phyloP scores from a whole-genome alignment of 2,797 vertebrate species.

The Anguilla obscura region DNA sequence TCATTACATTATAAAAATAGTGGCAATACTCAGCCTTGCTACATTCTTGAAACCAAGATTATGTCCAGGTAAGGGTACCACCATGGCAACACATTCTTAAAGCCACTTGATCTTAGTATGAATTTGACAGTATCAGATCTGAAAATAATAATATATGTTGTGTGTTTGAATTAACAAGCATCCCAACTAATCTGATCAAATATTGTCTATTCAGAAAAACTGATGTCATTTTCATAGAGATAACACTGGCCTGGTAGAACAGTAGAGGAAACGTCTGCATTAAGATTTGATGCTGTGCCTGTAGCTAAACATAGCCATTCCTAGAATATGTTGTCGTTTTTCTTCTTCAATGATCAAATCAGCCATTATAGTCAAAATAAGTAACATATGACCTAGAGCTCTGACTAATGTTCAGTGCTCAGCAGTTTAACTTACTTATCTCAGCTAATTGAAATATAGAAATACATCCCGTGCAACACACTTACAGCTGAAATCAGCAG shows the following conservation, averaged over 20 bases:
- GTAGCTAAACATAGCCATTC: not conserved
- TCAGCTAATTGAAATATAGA: not conserved
- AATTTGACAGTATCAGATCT: not conserved
- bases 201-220: not conserved
- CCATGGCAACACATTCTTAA: not conserved
- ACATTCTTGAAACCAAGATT: not conserved
- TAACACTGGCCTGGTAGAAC: not conserved
- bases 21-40: not conserved
- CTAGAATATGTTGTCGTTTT: not conserved
- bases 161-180: not conserved
- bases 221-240: not conserved
- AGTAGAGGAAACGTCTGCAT: not conserved
- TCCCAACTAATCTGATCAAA: not conserved
- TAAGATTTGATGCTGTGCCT: not conserved
- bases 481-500: not conserved
- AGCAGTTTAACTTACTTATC: not conserved
- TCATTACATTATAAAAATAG: too few species aligned
- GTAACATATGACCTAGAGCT: not conserved
- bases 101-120: not conserved
- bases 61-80: not conserved
- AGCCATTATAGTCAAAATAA: not conserved
- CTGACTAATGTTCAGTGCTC: not conserved
- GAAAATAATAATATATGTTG: not conserved
- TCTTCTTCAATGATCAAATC: not conserved
- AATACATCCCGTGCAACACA: not conserved